phyloP scores from a whole-genome alignment of 2,113 vertebrate genomes.

The Capreolus pygargus region DNA sequence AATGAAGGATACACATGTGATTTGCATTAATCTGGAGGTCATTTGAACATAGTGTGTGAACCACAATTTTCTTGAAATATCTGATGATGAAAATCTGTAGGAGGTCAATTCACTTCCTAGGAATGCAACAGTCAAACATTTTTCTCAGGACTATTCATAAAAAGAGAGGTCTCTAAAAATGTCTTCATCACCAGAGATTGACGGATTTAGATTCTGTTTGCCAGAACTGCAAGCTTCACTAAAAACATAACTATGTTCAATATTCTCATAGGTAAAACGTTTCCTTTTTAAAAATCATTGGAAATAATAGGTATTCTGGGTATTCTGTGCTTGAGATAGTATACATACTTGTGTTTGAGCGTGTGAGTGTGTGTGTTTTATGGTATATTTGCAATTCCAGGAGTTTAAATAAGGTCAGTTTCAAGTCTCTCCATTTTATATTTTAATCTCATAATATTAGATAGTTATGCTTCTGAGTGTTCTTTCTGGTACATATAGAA shows the following conservation, averaged over 20 bases:
- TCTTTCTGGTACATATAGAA: neutral
- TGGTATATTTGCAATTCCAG: neutral
- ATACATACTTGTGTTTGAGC: neutral
- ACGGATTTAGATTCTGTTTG: neutral
- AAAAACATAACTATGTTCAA: neutral
- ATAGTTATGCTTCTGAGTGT: neutral
- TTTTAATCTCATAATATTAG: neutral
- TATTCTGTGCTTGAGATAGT: neutral
- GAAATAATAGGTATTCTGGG: neutral
- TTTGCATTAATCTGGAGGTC: conserved; percentile 12
- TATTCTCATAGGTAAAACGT: neutral
- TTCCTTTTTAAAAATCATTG: neutral
- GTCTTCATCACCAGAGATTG: neutral
- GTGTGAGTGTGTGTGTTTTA: neutral
- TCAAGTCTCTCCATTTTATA: neutral
- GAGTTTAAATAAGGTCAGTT: neutral
- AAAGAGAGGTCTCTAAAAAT: neutral
- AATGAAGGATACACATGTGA: neutral
- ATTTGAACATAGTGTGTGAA: neutral
- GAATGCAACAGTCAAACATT: neutral
- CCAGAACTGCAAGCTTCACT: neutral
- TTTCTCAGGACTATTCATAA: conserved; percentile 7
- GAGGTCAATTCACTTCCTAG: neutral
- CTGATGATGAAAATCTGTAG: neutral
- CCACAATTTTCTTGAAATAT: conserved; percentile 3